Percentiles rank a stretch among this genome's conserved stretches.
Conservation (phyloP, 2,113 vertebrate species). For the Marmota monax region DNA sequence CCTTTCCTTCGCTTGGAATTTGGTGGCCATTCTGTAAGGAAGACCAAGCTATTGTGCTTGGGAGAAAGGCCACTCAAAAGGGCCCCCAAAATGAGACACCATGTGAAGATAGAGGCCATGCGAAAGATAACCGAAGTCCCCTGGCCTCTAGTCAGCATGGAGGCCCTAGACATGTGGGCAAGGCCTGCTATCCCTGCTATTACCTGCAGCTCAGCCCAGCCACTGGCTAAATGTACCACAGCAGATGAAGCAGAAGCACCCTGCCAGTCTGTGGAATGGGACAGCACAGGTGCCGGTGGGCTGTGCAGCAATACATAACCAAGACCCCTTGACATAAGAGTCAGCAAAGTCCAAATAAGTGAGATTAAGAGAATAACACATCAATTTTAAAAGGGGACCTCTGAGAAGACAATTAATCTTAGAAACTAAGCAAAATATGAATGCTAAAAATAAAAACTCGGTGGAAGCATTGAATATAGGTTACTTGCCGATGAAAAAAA, state of each 20-base stretch:
- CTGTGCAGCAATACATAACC: not conserved
- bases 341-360: not conserved
- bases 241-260: not conserved
- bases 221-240: not conserved
- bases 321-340: not conserved
- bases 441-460: slow-evolving; percentile 30
- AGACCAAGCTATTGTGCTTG: not conserved
- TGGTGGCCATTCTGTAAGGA: not conserved
- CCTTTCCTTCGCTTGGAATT: not conserved
- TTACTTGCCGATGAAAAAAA: not conserved
- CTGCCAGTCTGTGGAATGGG: not conserved
- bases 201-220: not conserved
- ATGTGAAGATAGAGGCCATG: not conserved
- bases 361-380: not conserved
- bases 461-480: not conserved
- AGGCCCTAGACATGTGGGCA: not conserved
- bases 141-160: not conserved
- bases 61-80: not conserved
- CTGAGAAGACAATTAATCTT: not conserved
- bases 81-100: not conserved
- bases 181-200: not conserved
- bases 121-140: not conserved
- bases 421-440: slow-evolving; percentile 20
- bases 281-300: not conserved
- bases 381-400: not conserved